Percentiles rank a stretch among this genome's conserved stretches.
phyloP scores from a whole-genome alignment of 2,113 vertebrate genomes.

The Nansenia antarctica region DNA sequence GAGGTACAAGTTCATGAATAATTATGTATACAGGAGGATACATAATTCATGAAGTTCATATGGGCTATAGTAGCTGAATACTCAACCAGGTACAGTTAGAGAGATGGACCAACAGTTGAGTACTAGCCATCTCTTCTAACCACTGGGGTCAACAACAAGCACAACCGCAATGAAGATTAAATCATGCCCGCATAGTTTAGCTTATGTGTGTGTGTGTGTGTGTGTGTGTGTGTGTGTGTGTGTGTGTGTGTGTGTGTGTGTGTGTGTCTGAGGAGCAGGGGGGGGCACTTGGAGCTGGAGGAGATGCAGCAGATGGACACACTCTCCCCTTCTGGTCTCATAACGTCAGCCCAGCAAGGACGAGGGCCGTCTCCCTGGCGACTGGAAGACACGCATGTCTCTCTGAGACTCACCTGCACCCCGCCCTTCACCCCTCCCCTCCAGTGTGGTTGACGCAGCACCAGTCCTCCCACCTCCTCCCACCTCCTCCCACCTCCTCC shows the following conservation, averaged over 20 bases:
- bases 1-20: not conserved
- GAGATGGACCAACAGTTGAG: not conserved
- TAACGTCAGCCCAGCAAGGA: not conserved
- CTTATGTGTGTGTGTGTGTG: not conserved
- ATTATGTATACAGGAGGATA: not conserved
- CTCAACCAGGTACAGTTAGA: too few relatives aligned
- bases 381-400: slow-evolving; percentile 8
- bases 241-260: not conserved
- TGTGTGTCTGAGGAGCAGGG: not conserved
- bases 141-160: not conserved
- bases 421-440: not conserved
- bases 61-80: too few relatives aligned
- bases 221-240: not conserved
- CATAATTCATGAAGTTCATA: not conserved
- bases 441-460: not conserved
- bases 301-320: not conserved
- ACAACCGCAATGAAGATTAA: not conserved
- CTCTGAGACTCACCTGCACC: slow-evolving; percentile 1
- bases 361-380: slow-evolving; percentile 7
- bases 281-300: not conserved
- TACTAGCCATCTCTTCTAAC: too few relatives aligned
- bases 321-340: slow-evolving; percentile 5
- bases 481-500: not conserved
- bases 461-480: not conserved
- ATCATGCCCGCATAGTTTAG: not conserved